Conservation (phyloP, 2,888 invertebrate species). For the Acleris sparsana region DNA sequence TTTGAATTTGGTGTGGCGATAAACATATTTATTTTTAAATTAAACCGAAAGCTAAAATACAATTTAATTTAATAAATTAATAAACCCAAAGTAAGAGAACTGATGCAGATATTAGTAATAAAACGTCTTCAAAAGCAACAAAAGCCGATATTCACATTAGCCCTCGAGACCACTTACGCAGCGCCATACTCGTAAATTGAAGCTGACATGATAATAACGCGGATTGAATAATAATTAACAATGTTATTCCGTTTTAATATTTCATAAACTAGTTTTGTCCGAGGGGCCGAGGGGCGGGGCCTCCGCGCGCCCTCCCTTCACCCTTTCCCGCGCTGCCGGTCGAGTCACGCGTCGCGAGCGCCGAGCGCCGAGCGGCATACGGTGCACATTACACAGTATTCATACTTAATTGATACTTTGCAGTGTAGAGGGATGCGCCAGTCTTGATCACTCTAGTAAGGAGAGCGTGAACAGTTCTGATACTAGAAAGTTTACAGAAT, state of each 20-base stretch:
- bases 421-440: slow-evolving; percentile 43
- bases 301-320: slow-evolving; percentile 55
- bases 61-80: no score
- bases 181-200: slow-evolving; percentile 66
- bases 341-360: slow-evolving; percentile 64
- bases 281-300: slow-evolving; percentile 67
- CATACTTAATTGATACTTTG: slow-evolving; percentile 79
- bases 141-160: slow-evolving; percentile 44
- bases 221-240: slow-evolving; percentile 75
- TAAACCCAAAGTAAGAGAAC: no score
- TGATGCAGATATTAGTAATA: neutral
- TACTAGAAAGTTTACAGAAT: slow-evolving; percentile 46
- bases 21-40: no score
- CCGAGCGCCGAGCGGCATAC: slow-evolving; percentile 59
- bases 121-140: neutral
- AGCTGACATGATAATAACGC: slow-evolving; percentile 78
- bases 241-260: slow-evolving; percentile 68
- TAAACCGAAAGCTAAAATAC: no score
- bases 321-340: slow-evolving; percentile 51
- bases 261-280: slow-evolving; percentile 69
- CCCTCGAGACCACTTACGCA: slow-evolving; percentile 57
- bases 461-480: slow-evolving; percentile 50
- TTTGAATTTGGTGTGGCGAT: no score
- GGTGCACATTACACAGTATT: slow-evolving; percentile 77
- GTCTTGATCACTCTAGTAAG: slow-evolving; percentile 56